Percentiles rank a stretch among this genome's conserved stretches.
These are phyloP conservation scores for Gallinago stenura DNA, from an alignment of 2,797 vertebrate species.

Conservation along the genomic window DNA sequence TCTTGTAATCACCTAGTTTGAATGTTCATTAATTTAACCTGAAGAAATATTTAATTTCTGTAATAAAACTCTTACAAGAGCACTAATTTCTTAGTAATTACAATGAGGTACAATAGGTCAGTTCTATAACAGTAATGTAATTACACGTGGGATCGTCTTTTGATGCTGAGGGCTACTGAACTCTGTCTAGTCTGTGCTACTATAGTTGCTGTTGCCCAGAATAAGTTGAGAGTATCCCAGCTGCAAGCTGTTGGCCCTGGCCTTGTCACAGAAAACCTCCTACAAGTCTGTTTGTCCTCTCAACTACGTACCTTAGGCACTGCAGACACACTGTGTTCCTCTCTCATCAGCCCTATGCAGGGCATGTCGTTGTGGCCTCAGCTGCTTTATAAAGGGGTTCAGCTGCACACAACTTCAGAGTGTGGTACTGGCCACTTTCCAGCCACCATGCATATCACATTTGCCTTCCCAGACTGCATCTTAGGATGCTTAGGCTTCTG, in stretches of 20 bases:
- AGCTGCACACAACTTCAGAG: neutral
- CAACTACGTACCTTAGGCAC: neutral
- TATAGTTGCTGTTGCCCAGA: neutral
- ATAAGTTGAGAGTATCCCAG: neutral
- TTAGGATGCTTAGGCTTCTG: neutral
- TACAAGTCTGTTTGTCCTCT: neutral
- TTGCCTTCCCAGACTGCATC: neutral
- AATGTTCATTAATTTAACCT: neutral
- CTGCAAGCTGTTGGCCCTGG: neutral
- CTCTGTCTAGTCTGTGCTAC: neutral
- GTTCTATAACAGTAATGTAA: neutral
- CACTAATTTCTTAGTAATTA: neutral
- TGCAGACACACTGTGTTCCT: neutral
- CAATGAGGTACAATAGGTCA: neutral
- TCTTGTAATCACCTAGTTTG: neutral
- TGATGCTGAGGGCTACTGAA: neutral
- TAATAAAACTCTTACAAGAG: neutral
- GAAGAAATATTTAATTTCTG: neutral
- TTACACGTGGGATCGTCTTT: neutral
- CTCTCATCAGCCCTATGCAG: neutral
- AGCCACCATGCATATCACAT: neutral
- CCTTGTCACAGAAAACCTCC: neutral
- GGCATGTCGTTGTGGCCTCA: fast-evolving
- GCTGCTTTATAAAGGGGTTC: neutral
- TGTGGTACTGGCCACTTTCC: neutral